Evolutionary conservation across 2,113 vertebrate species (phyloP), one percentile per base, ranked within the genome.

Genomic region (Thamnophis sirtalis): DNA sequence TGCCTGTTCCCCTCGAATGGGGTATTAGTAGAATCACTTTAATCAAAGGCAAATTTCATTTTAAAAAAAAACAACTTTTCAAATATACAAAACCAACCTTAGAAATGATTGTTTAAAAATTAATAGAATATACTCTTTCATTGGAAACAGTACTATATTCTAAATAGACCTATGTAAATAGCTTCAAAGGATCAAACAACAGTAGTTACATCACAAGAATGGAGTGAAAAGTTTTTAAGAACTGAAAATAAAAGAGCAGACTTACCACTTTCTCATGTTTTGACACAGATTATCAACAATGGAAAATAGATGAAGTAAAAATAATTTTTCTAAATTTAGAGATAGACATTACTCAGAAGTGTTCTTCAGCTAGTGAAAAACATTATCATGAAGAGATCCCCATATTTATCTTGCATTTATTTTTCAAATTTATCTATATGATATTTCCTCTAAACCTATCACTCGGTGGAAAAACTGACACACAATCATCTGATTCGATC

Each of bases 21-120:
- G 87, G 50, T 55, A 89, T 85, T 89, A 33, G 24, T 91, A 86
- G 90, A 93, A 49, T 49, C 58, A 91, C 93, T 50, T 48, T 94
- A 93, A 68, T 51, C 9, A 89, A 0, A 84, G 21, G 28, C 9
- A 93, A 88, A 68, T 50, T 92, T 49, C 58, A 26, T n/a, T 26
- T 86, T 73, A 1, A 4, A 90, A 56, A 93, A 93, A 95, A 94
- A 21, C 19, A 21, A 38, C 2, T 80, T 80, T 80, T 80, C 33
- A 80, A 80, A 80, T 89, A 11, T 87, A 19, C 13, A 91, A 49
- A 26, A 9, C 33, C 89, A 63, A 94, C 86, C 73, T 84, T 54
- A 28, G 80, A 21, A 0, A 55, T 1, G 13, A 15, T 13, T 51
- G 68, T 55, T 60, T 89, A 92, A 58, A 58, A 13, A 50, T 84